These are phyloP conservation scores for Neopipo cinnamomea DNA, from an alignment of 2,113 vertebrate species.

Conservation along the genomic window DNA sequence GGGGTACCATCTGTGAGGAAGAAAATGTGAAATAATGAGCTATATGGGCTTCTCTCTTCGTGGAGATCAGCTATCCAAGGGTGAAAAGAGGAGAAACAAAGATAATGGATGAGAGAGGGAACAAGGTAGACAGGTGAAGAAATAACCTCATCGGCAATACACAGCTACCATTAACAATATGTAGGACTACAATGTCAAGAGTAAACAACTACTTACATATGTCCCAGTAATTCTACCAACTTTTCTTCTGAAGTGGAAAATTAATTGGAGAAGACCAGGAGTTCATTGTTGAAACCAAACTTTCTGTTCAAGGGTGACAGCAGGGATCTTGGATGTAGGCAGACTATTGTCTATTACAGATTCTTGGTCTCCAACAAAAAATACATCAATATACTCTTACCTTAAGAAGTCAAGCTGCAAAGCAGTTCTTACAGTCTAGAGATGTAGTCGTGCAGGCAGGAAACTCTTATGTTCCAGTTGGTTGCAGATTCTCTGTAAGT, in stretches of 20 bases:
- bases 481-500: not conserved
- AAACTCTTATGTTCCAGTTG: not conserved
- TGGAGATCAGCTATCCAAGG: constrained; percentile 29
- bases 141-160: not conserved
- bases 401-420: not conserved
- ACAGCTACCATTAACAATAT: not conserved
- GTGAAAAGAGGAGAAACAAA: constrained; percentile 39
- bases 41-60: not conserved
- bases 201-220: not conserved
- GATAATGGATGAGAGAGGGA: not conserved
- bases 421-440: not conserved
- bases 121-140: constrained; percentile 22
- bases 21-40: constrained; percentile 47
- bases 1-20: constrained; percentile 50
- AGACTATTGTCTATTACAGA: not conserved
- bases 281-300: not conserved
- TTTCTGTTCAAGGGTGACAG: not conserved
- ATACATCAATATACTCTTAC: not conserved
- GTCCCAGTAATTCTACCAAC: not conserved
- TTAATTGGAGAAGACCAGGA: not conserved
- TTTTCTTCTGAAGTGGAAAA: not conserved
- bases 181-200: not conserved
- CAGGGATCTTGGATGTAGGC: not conserved
- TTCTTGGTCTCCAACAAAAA: not conserved
- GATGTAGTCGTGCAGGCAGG: not conserved